Conservation (phyloP, 2,113 vertebrate genomes). For the Oreamnos americanus region DNA sequence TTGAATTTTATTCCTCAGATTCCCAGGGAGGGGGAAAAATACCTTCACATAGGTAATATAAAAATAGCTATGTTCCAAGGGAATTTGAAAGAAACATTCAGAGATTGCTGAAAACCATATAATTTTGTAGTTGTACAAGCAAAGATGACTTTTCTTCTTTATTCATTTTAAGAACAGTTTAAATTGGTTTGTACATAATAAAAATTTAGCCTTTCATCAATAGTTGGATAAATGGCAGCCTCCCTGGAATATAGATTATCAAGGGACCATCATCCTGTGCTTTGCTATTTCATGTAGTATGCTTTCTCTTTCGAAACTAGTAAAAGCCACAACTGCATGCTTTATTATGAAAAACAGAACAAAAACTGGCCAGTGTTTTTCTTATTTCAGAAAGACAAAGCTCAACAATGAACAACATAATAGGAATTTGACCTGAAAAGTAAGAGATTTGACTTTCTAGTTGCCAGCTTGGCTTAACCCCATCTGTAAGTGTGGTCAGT, state of each 20-base stretch:
- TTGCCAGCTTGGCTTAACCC: background rate
- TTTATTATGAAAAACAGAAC: constrained; percentile 27
- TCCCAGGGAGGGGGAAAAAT: background rate
- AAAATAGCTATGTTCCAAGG: constrained; percentile 20
- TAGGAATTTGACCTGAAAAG: background rate
- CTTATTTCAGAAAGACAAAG: constrained; percentile 36
- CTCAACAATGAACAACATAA: background rate
- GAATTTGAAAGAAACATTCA: constrained; percentile 31
- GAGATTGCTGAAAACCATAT: constrained; percentile 10
- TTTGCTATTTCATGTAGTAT: background rate
- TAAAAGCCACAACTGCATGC: constrained; percentile 29
- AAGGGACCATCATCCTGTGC: constrained; percentile 16
- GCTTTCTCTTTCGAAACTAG: constrained; percentile 31
- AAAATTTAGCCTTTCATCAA: constrained; percentile 61
- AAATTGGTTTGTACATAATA: constrained; percentile 51
- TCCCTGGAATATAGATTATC: constrained; percentile 27
- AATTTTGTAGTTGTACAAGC: constrained; percentile 6
- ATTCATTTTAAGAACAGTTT: constrained; percentile 51
- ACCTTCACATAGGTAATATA: background rate
- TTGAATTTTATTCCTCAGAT: background rate
- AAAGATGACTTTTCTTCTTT: constrained; percentile 23
- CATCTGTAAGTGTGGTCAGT: background rate
- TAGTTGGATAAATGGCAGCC: constrained; percentile 34
- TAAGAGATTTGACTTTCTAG: constrained; percentile 9
- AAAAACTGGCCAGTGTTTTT: background rate